phyloP scores from a whole-genome alignment of 2,797 vertebrate genomes.

The Syngnathus acus region DNA sequence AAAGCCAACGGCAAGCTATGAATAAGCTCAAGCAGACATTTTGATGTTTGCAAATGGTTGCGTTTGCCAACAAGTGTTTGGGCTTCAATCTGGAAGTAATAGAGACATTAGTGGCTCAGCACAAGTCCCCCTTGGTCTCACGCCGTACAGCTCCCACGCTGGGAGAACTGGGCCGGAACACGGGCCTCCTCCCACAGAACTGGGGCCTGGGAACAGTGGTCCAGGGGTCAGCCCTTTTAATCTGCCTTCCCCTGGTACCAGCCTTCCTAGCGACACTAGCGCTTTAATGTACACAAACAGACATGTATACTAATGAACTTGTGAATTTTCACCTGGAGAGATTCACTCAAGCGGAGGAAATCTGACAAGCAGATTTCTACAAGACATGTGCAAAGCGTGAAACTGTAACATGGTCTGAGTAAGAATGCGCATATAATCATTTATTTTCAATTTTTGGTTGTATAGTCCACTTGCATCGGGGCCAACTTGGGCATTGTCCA shows the following conservation, averaged over 20 bases:
- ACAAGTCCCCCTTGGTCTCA: slow-evolving; percentile 47
- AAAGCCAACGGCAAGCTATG: slow-evolving; percentile 17
- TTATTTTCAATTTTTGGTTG: neutral
- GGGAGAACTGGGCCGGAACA: slow-evolving; percentile 59
- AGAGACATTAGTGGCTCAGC: slow-evolving; percentile 61
- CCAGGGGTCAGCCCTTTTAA: slow-evolving; percentile 40
- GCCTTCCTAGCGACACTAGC: slow-evolving; percentile 29
- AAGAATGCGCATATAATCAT: neutral
- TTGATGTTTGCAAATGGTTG: slow-evolving; percentile 28
- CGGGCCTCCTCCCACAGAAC: slow-evolving; percentile 51
- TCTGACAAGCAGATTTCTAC: neutral
- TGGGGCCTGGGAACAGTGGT: slow-evolving; percentile 64
- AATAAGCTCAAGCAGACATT: slow-evolving; percentile 23
- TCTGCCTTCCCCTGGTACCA: slow-evolving; percentile 44
- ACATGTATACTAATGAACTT: neutral
- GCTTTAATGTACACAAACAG: slow-evolving; percentile 11
- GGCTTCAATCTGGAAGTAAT: slow-evolving; percentile 72
- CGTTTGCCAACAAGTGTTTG: slow-evolving; percentile 32
- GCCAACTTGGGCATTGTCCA: neutral
- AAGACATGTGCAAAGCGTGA: neutral
- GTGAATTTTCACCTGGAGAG: neutral
- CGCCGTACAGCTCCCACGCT: slow-evolving; percentile 59
- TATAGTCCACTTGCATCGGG: neutral
- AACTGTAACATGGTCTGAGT: neutral
- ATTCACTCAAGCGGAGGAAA: neutral